Conservation (phyloP, 1,140 invertebrate species). For the Bombus sibiricus region DNA sequence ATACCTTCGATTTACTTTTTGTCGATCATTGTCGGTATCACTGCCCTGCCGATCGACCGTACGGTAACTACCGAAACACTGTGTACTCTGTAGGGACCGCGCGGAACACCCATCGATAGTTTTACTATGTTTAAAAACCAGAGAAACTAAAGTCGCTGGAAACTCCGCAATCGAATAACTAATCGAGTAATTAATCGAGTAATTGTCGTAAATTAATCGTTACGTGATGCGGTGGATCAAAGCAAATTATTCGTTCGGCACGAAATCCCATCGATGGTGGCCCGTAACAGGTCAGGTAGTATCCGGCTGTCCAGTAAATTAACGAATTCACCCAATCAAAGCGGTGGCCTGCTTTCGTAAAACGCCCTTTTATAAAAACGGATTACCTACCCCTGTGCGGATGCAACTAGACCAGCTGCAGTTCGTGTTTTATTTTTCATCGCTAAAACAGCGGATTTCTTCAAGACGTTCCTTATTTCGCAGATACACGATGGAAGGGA, state of each 20-base stretch:
- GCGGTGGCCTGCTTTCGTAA: neutral
- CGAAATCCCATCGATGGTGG: neutral
- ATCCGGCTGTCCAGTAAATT: neutral
- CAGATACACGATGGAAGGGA: neutral
- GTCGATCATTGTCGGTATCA: too few relatives aligned
- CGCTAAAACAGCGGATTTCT: neutral
- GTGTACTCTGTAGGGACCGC: too few relatives aligned
- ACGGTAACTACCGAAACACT: too few relatives aligned
- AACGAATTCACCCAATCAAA: slow-evolving; percentile 6
- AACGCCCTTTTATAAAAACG: neutral
- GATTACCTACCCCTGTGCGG: neutral
- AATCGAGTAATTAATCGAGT: neutral
- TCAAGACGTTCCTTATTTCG: neutral
- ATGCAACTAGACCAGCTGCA: too few relatives aligned
- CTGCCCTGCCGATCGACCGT: too few relatives aligned
- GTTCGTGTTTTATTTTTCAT: neutral
- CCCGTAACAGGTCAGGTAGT: neutral
- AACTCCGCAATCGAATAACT: neutral
- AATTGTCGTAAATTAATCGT: slow-evolving; percentile 1
- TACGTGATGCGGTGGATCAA: neutral
- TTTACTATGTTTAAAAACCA: too few relatives aligned
- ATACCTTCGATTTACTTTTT: too few relatives aligned
- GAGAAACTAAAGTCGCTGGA: too few relatives aligned
- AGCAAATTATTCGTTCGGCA: slow-evolving; percentile 30
- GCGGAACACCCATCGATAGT: too few relatives aligned